Base-by-base conservation (phyloP, 2,888 invertebrate species). In the Lasioglossum vierecki region DNA sequence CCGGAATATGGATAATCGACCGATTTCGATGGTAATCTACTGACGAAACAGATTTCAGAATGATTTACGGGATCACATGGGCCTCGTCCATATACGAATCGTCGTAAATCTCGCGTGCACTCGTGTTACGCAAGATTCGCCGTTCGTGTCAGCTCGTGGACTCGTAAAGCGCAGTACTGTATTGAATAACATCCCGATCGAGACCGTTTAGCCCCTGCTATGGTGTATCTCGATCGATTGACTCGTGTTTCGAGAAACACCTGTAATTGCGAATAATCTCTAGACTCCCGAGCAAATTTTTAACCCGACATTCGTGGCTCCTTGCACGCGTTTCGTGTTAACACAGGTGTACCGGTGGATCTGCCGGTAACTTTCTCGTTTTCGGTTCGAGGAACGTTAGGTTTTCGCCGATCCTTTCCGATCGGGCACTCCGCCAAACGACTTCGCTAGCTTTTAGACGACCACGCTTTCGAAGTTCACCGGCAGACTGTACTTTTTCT, bases 1-100 rank as follows among this genome's bases (percentile, higher is more conserved):
- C 39, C 76, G 49, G 49, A 44, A 66, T 82, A 82, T 82, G 60
- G 84, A 82, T 87, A 86, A 87, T 86, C 86, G 74, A 86, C 77
- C 86, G 80, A 86, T 86, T 86, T 76, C 78, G 63, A 74, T 78
- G 68, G 60, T 83, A 82, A 84, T 85, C 79, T 30, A 22, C 11
- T 18, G 71, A 60, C n/a, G 82, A 73, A 79, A 85, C 82, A 84
- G 85, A 82, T 84, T 86, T 82, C 39, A 30, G 39, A 78, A 85
- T 84, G 80, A 84, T 84, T 79, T 75, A 72, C 76, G 35, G 46
- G 73, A 83, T 83, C 57, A n/a, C 66, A 39, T 49, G 41, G 70
- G 39, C 18, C 35, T 18, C 77, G n/a, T n/a, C 18, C 30, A 6
- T 18, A 18, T 26, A 41, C 46, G 57, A 41, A 78, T 71, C 70